Evolutionary conservation across 35 echinoderm and acorn worm genomes (phyloP).

Genomic region (Apostichopus californicus): DNA sequence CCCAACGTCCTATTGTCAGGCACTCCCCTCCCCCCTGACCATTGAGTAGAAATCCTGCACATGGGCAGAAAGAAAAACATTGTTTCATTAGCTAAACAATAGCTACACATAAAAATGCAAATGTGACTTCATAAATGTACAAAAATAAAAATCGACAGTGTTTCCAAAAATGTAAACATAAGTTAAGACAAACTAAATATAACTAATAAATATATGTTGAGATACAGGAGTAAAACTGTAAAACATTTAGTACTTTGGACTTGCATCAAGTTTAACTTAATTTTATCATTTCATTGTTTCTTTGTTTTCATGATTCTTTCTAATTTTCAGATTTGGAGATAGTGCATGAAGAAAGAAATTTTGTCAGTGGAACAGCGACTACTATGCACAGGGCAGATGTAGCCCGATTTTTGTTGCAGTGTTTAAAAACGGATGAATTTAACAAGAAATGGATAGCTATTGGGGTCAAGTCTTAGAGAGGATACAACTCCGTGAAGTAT

Average conservation of each 20-base stretch:
- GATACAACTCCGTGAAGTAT: too few species aligned
- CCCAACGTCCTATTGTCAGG: too few species aligned
- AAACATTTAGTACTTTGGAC: too few species aligned
- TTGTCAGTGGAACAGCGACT: slow-evolving; percentile 31
- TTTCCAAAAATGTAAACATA: not conserved
- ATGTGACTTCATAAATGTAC: not conserved
- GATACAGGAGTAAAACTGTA: too few species aligned
- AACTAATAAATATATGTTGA: too few species aligned
- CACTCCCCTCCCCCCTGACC: too few species aligned
- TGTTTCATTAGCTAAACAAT: too few species aligned
- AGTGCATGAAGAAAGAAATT: slow-evolving; percentile 56
- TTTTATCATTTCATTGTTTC: too few species aligned
- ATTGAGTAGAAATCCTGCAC: too few species aligned
- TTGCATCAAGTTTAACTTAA: too few species aligned
- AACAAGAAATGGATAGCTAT: slow-evolving; percentile 84
- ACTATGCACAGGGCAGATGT: slow-evolving; percentile 80
- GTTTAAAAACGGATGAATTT: slow-evolving; percentile 59
- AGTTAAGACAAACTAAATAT: too few species aligned
- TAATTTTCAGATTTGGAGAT: slow-evolving; percentile 62
- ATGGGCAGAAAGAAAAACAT: too few species aligned
- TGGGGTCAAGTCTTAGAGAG: not conserved
- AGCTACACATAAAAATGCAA: not conserved
- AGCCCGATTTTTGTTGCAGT: slow-evolving; percentile 82
- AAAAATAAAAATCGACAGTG: not conserved
- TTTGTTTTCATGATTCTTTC: not conserved